Conservation (phyloP, 2,797 vertebrate species). For the Leptatherina wallacei region DNA sequence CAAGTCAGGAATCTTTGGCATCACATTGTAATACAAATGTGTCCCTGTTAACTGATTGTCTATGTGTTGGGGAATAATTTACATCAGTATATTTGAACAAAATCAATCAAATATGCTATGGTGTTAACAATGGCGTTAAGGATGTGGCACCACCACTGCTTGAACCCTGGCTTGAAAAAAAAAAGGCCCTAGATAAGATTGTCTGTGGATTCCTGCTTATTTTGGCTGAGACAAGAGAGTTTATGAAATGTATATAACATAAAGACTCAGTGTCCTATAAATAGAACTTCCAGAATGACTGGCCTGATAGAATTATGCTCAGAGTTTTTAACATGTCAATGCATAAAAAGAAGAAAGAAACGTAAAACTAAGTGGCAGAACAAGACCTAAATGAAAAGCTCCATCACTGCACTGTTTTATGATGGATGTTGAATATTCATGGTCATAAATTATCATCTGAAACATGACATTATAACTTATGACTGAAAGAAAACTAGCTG, state of each 20-base stretch:
- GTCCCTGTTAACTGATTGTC: not conserved
- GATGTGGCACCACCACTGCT: too few species aligned
- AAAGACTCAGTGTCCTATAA: not conserved
- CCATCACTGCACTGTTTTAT: not conserved
- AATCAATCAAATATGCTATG: too few species aligned
- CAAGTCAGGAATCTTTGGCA: not conserved
- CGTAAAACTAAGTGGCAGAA: not conserved
- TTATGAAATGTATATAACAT: not conserved
- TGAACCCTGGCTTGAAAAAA: not conserved
- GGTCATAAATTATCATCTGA: not conserved
- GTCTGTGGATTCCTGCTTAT: too few species aligned
- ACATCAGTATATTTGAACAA: too few species aligned
- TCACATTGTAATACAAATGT: not conserved
- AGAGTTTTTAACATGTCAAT: not conserved
- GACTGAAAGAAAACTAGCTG: not conserved
- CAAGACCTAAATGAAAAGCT: not conserved
- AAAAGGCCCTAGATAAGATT: not conserved
- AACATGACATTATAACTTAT: not conserved
- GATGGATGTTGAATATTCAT: not conserved
- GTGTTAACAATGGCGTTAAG: too few species aligned
- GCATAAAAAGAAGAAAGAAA: too few species aligned
- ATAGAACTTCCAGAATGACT: not conserved
- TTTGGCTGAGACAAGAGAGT: not conserved
- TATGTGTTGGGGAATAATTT: too few species aligned
- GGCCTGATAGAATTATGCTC: not conserved